Base-by-base conservation (phyloP, 2,113 vertebrate genomes). In the Gallinago jamesoni region DNA sequence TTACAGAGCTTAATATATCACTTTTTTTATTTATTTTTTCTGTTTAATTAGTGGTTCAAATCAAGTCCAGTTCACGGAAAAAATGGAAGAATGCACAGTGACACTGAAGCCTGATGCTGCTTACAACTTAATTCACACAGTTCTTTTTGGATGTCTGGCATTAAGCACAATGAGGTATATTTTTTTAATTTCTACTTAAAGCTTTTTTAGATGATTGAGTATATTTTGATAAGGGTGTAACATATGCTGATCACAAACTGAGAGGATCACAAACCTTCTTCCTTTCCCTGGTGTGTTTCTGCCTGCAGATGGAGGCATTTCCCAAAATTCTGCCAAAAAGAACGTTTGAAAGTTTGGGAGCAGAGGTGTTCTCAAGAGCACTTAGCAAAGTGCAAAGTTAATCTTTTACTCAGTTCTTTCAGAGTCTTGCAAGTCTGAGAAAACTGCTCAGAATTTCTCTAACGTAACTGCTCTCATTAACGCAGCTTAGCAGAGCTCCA, bases 81-180 rank as follows among this genome's bases (percentile, higher is more conserved):
- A 96, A 75, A 85, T 21, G 59, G 98, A 97, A 41, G 97, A 89
- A 35, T 64, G 63, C 27, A 57, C 45, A 35, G 41, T 94, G 45
- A 33, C 87, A 56, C 96, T 99, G 87, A 98, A 98, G 45, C 98
- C 99, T 67, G 99, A 99, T 62, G 97, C 98, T 60, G 99, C 99
- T 56, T 99, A 99, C 97, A 99, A 99, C 87, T 96, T 99, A 75
- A 92, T 98, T 52, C 99, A 99, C 84, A 98, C 98, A 2, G 80
- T 99, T 55, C 97, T 99, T 87, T 99, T 99, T 24, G 99, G 99
- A 48, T 98, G 99, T 63, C 97, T 99, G 94, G 99, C 99, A 25
- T 97, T 99, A 97, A 99, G 99, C 97, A 99, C 99, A 22, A 99
- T 99, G 99, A 99, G 99, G 99, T 99, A 98, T 96, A 11, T 33